Percentiles rank a stretch among this genome's conserved stretches.
These are phyloP conservation scores for Polydrusus cervinus DNA, from an alignment of 2,888 invertebrate species.

Conservation along the genomic window DNA sequence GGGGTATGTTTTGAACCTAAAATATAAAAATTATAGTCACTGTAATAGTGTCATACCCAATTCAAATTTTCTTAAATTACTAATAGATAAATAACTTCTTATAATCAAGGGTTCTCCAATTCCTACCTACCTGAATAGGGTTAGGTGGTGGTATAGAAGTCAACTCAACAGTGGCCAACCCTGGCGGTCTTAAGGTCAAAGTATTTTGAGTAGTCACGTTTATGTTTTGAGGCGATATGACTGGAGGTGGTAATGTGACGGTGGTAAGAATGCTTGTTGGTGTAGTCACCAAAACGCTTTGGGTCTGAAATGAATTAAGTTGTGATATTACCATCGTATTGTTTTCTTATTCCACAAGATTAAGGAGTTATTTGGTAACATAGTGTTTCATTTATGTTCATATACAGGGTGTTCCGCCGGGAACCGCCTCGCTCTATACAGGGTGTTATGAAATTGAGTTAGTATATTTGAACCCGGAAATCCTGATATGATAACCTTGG, in stretches of 20 bases:
- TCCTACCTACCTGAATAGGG: slow-evolving; percentile 64
- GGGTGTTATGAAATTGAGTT: too few species aligned
- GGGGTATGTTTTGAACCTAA: slow-evolving; percentile 70
- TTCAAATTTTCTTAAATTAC: too few species aligned
- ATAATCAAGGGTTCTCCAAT: too few species aligned
- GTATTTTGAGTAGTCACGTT: slow-evolving; percentile 45
- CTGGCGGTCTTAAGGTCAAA: slow-evolving; percentile 64
- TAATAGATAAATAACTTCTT: neutral
- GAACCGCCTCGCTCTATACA: too few species aligned
- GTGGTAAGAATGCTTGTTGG: slow-evolving; percentile 65
- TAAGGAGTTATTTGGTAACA: too few species aligned
- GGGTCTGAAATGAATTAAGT: slow-evolving; percentile 49
- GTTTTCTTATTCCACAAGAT: too few species aligned
- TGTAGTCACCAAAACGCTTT: slow-evolving; percentile 60
- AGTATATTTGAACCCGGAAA: too few species aligned
- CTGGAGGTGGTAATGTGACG: slow-evolving; percentile 66
- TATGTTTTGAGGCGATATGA: slow-evolving; percentile 45
- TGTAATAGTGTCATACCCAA: too few species aligned
- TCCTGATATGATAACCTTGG: too few species aligned
- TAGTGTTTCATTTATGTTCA: too few species aligned
- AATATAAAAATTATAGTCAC: too few species aligned
- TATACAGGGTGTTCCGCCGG: too few species aligned
- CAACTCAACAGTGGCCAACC: slow-evolving; percentile 68
- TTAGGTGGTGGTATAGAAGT: slow-evolving; percentile 70
- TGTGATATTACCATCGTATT: neutral